Evolutionary conservation across 2,113 vertebrate species (phyloP), one percentile per base, ranked within the genome.

Genomic region (Colossoma macropomum): DNA sequence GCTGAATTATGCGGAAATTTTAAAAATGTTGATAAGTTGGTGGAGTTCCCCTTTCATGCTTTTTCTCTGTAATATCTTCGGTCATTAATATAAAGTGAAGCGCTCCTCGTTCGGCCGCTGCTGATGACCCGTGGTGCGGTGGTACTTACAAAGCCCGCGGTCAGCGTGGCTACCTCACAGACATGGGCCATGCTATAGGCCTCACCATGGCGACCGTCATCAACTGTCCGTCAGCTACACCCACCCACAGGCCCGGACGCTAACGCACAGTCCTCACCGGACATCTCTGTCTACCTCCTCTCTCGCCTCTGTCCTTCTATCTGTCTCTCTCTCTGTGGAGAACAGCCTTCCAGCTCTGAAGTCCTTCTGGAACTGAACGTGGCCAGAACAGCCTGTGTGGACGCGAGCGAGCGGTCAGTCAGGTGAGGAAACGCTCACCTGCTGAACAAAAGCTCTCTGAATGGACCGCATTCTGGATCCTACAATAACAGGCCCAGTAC

Each of bases 381-480:
- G 45, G n/a, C 80, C 72, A 75, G 84, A 85, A 79, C 77, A 65
- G 62, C 65, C 80, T 83, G 75, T 32, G 30, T 76, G 62, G 48
- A 27, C 71, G 60, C 54, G 54, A 65, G 77, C 68, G 52, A 45
- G 27, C 74, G 85, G 65, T 65, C 21, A 54, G 83, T 83, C 72
- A 84, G 89, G 85, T 80, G 81, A 71, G 72, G 56, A 19, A 59
- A 25, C 62, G 56, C 77, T 83, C 76, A 88, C 90, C 84, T 15
- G 59, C 75, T 50, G 78, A 90, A 93, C 92, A 94, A 93, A 91
- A 83, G 84, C 60, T 32, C 48, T 81, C 81, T 92, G 89, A 93
- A 93, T 91, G 87, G 89, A 84, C 82, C 90, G 91, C 87, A 89
- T 94, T 94, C 92, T 91, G 86, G 92, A 89, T 89, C 28, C 86